phyloP scores from a whole-genome alignment of 2,797 vertebrate genomes.

The Platalea minor region DNA sequence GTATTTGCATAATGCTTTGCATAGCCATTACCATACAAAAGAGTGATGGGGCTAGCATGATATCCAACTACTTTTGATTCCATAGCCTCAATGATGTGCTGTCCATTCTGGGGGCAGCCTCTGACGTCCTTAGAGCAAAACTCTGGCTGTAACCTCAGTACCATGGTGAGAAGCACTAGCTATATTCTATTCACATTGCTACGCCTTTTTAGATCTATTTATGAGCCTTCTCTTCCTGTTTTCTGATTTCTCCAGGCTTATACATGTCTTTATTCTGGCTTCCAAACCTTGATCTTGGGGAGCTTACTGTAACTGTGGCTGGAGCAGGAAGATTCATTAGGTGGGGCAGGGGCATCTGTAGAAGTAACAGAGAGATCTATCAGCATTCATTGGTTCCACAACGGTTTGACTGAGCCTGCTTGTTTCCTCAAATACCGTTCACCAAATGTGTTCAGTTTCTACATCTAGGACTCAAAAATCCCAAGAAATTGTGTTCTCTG shows the following conservation, averaged over 20 bases:
- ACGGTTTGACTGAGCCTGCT: neutral
- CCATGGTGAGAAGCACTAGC: neutral
- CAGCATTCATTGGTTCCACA: neutral
- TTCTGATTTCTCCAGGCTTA: neutral
- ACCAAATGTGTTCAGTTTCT: neutral
- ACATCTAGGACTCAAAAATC: neutral
- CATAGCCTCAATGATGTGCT: neutral
- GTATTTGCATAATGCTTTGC: neutral
- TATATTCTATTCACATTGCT: neutral
- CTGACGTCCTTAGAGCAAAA: neutral
- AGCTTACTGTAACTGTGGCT: neutral
- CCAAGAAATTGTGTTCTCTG: neutral
- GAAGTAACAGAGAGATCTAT: neutral
- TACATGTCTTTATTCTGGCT: neutral
- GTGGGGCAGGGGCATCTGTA: neutral
- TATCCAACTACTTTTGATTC: neutral
- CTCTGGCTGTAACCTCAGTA: neutral
- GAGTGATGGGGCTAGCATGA: neutral
- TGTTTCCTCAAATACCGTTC: neutral
- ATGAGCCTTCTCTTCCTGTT: neutral
- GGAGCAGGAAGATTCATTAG: neutral
- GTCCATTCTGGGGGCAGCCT: neutral
- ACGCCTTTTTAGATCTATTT: neutral
- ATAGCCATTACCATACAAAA: neutral
- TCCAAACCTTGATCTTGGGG: neutral